phyloP scores from a whole-genome alignment of 2,113 vertebrate genomes.

The Meles meles region DNA sequence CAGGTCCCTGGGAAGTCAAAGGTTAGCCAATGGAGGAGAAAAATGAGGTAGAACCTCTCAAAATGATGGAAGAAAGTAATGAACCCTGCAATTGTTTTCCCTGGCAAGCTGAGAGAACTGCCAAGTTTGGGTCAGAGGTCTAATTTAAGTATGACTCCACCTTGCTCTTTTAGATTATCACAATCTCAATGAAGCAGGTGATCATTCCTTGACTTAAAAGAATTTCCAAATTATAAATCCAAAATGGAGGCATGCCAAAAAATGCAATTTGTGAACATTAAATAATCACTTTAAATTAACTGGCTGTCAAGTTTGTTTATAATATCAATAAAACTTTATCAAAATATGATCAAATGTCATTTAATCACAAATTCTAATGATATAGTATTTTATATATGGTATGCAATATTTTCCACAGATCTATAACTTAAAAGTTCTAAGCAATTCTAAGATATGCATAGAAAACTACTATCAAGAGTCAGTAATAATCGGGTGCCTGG shows the following conservation, averaged over 20 bases:
- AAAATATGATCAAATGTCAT: background rate
- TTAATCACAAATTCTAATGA: constrained; percentile 10
- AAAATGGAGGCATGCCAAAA: background rate
- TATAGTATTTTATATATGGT: background rate
- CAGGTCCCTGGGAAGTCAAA: constrained; percentile 34
- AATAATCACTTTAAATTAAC: background rate
- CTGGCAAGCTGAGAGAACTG: background rate
- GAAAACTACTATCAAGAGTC: constrained; percentile 9
- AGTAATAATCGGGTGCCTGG: too few relatives aligned
- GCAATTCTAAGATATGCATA: background rate
- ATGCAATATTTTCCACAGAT: background rate
- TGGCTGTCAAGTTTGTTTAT: background rate
- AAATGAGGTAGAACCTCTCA: constrained; percentile 10
- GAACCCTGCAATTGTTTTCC: background rate
- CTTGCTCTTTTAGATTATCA: background rate
- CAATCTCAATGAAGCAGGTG: background rate
- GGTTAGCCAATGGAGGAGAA: background rate
- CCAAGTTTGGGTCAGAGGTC: constrained; percentile 29
- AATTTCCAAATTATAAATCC: background rate
- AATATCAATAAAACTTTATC: background rate
- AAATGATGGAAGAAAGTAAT: background rate
- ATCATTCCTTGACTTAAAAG: background rate
- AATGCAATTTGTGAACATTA: background rate
- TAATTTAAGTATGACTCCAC: background rate
- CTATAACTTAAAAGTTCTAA: background rate